Percentiles rank a stretch among this genome's conserved stretches.
phyloP scores from a whole-genome alignment of 2,888 invertebrate species.

The Limenitis camilla region DNA sequence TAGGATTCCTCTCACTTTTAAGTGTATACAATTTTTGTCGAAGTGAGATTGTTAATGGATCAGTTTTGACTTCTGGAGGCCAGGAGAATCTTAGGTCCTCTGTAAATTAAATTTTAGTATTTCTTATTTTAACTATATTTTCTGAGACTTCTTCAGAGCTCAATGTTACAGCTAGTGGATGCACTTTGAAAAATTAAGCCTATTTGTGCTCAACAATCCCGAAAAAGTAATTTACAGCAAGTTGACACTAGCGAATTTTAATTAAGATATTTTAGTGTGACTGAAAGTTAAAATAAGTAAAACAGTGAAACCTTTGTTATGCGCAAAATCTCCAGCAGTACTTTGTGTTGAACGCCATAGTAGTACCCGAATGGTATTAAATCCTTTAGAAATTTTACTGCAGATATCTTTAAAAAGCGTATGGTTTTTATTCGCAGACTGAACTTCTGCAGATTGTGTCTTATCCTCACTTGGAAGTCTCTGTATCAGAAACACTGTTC shows the following conservation, averaged over 20 bases:
- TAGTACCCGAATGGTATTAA: constrained; percentile 56
- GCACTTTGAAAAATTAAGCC: constrained; percentile 24
- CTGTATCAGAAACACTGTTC: constrained; percentile 94
- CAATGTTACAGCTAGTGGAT: not conserved
- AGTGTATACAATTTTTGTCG: constrained; percentile 56
- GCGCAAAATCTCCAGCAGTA: constrained; percentile 44
- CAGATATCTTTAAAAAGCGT: constrained; percentile 65
- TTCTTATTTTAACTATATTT: constrained; percentile 31
- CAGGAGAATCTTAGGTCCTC: not conserved
- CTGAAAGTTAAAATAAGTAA: too few species aligned
- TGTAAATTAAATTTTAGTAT: constrained; percentile 1
- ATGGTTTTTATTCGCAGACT: too few species aligned
- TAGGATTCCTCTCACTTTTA: constrained; percentile 58
- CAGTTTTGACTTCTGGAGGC: too few species aligned
- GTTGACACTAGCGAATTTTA: too few species aligned
- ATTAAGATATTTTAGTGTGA: too few species aligned
- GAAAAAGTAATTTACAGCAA: too few species aligned
- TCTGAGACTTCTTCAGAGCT: constrained; percentile 37
- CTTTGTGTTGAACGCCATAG: constrained; percentile 65
- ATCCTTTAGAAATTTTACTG: constrained; percentile 56
- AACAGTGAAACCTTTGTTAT: too few species aligned
- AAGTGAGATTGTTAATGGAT: constrained; percentile 48
- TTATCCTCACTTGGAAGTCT: constrained; percentile 90
- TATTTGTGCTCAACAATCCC: too few species aligned
- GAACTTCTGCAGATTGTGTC: constrained; percentile 58